Percentiles rank a stretch among this genome's conserved stretches.
Conservation (phyloP, 2,113 vertebrate genomes). For the Pipa parva region DNA sequence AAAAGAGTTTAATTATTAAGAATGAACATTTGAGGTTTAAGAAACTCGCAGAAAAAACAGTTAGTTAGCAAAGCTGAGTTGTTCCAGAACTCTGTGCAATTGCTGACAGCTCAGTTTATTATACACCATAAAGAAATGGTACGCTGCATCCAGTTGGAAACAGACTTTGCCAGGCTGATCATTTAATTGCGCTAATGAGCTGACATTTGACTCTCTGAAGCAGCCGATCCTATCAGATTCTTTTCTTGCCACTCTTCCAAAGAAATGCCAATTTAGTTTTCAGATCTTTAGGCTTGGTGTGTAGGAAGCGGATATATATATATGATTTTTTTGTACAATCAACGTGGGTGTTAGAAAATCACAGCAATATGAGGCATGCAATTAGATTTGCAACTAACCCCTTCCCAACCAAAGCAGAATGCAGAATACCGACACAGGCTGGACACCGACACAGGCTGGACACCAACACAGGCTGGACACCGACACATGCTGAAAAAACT, state of each 20-base stretch:
- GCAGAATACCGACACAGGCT: too few species aligned
- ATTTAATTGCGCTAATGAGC: constrained; percentile 28
- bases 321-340: constrained; percentile 28
- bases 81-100: background rate
- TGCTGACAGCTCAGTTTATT: constrained; percentile 18
- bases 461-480: too few species aligned
- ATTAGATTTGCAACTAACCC: constrained; percentile 10
- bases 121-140: background rate
- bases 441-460: too few species aligned
- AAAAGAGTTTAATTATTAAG: too few species aligned
- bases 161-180: background rate
- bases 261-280: constrained; percentile 4
- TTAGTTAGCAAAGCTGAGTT: constrained; percentile 9
- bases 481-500: too few species aligned
- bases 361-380: constrained; percentile 15
- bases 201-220: constrained; percentile 17
- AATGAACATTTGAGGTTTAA: too few species aligned
- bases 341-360: constrained; percentile 37
- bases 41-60: constrained; percentile 2
- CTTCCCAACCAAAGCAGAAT: background rate
- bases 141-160: constrained; percentile 5
- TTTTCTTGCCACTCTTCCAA: constrained; percentile 8
- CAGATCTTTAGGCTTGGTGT: constrained; percentile 24
- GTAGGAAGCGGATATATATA: constrained; percentile 36
- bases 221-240: constrained; percentile 8